Evolutionary conservation across 2,888 invertebrate genomes (phyloP), one percentile per base, ranked within the genome.

Genomic region (Xestobium rufovillosum): DNA sequence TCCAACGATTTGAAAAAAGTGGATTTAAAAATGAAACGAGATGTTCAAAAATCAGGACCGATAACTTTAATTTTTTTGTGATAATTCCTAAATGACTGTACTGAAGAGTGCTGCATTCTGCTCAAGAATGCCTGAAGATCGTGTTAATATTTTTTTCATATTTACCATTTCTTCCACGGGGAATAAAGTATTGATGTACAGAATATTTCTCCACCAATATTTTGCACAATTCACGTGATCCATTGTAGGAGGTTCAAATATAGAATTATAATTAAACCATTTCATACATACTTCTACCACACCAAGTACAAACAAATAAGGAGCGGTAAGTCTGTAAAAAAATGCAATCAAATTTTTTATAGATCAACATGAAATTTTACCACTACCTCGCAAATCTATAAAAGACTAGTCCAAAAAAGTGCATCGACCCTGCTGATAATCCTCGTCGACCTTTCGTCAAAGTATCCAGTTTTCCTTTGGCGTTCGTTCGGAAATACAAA

Each of bases 161-260:
- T 63, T 69, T 61, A 86, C 87, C 87, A 87, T 88, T 65, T 87
- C 81, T 14, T 83, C 82, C 6, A 83, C 83, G 0, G 87, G 86
- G 59, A 84, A 88, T 11, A 88, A 67, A 0, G 87, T 89, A 64
- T 89, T 88, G 58, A 89, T 84, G 56, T 89, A 89, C 1, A 89
- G 69, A 26, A 87, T 68, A 65, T 89, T 89, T 47, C 88, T 73
- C 89, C 89, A 89, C 88, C 88, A 89, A 61, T 81, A 87, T 49
- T 81, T 74, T 11, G 83, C 83, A 55, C 89, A 89, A 52, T 84
- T 87, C 37, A 80, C 70, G 59, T 87, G 82, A 68, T 87, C 87
- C 59, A 75, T 71, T 0, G 86, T 81, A 0, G 86, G 84, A 2
- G 86, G 85, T 59, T 87, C 87, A 61, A 88, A 88, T 25, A 89